These are phyloP conservation scores for Halichoerus grypus DNA, from an alignment of 2,113 vertebrate species.

Conservation along the genomic window DNA sequence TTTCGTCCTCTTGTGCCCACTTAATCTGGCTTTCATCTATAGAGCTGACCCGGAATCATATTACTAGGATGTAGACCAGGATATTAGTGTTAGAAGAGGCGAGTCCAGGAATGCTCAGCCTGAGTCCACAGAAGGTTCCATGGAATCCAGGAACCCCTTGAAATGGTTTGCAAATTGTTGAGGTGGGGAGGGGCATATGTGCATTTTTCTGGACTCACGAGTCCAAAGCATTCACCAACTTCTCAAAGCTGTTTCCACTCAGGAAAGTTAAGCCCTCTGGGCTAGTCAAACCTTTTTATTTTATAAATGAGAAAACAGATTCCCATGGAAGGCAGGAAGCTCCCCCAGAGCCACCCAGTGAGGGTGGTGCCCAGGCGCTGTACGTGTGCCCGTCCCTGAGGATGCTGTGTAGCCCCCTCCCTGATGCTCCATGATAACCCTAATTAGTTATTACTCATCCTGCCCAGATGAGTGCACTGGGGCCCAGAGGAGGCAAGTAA, in stretches of 20 bases:
- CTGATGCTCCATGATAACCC: not conserved
- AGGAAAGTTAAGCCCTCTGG: not conserved
- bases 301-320: not conserved
- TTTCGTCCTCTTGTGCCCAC: constrained; percentile 59
- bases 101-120: not conserved
- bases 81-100: not conserved
- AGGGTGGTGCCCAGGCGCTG: not conserved
- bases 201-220: not conserved
- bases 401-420: not conserved
- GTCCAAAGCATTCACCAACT: not conserved
- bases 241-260: not conserved
- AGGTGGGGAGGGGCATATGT: fast-evolving
- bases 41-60: constrained; percentile 66
- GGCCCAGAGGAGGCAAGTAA: not conserved
- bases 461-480: not conserved
- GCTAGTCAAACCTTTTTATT: not conserved
- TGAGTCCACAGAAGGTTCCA: not conserved
- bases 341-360: not conserved
- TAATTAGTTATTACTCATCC: not conserved
- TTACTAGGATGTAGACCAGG: constrained; percentile 61
- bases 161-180: not conserved
- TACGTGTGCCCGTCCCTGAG: not conserved
- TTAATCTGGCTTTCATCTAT: constrained; percentile 75
- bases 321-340: not conserved
- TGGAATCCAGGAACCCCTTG: not conserved